Percentiles rank a stretch among this genome's conserved stretches.
These are phyloP conservation scores for Caenorhabditis angaria DNA, from an alignment of 2,888 invertebrate genomes.

Conservation along the genomic window DNA sequence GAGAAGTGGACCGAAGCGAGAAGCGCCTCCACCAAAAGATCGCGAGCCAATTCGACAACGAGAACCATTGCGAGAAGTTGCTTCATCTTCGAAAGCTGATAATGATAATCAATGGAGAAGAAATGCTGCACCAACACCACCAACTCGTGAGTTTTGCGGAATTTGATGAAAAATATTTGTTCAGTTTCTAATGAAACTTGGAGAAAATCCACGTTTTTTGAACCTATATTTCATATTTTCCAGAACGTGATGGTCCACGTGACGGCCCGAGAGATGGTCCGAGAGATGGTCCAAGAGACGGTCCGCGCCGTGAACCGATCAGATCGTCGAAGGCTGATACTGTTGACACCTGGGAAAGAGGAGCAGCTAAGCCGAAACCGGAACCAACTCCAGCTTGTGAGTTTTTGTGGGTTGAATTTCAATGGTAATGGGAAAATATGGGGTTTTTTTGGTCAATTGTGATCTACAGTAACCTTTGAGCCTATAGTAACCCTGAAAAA, in stretches of 20 bases:
- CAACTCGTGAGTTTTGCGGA: conserved; percentile 4
- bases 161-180: neutral
- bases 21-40: conserved; percentile 14
- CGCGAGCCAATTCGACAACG: conserved; percentile 13
- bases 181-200: too few species aligned
- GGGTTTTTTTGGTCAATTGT: too few species aligned
- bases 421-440: neutral
- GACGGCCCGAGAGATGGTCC: neutral
- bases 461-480: too few species aligned
- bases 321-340: conserved; percentile 33
- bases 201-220: too few species aligned
- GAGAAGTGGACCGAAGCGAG: conserved; percentile 37
- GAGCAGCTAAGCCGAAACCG: conserved; percentile 17
- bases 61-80: conserved; percentile 29
- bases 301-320: neutral
- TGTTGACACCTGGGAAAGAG: conserved; percentile 32
- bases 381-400: conserved; percentile 11
- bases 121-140: conserved; percentile 6
- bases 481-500: too few species aligned
- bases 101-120: conserved; percentile 28
- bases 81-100: conserved; percentile 23
- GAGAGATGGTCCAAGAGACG: conserved; percentile 1
- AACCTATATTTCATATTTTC: too few species aligned
- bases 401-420: conserved; percentile 2
- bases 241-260: conserved; percentile 19